Evolutionary conservation across 2,797 vertebrate species (phyloP).

Genomic region (Artibeus jamaicensis): DNA sequence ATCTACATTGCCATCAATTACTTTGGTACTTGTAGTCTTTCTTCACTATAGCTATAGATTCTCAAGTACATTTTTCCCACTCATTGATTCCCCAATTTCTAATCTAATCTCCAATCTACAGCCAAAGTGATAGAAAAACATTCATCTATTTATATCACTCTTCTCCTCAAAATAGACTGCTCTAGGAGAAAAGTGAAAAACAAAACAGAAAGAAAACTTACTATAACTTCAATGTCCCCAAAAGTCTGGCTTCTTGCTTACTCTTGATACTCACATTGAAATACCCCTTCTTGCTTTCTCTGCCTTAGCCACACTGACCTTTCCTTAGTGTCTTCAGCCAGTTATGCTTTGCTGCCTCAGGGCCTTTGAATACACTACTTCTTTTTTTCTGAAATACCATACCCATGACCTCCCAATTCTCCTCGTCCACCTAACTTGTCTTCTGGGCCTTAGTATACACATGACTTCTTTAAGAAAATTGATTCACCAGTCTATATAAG

Average conservation of each 20-base stretch:
- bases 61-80: neutral
- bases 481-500: neutral
- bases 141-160: neutral
- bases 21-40: neutral
- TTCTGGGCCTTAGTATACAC: neutral
- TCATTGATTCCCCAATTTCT: neutral
- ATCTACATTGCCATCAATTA: neutral
- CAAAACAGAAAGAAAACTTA: neutral
- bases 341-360: neutral
- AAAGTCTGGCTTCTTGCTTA: neutral
- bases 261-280: neutral
- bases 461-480: neutral
- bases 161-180: constrained; percentile 6
- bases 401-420: rapidly evolving
- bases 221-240: neutral
- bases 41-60: neutral
- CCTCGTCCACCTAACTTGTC: neutral
- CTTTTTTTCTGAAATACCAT: neutral
- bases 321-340: neutral
- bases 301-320: no score
- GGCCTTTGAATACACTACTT: neutral
- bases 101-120: neutral
- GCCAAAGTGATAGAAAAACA: neutral
- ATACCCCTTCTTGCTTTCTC: neutral
- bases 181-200: neutral